These are phyloP conservation scores for Acrocephalus kingi DNA, from an alignment of 2,113 vertebrate genomes.

Conservation along the genomic window DNA sequence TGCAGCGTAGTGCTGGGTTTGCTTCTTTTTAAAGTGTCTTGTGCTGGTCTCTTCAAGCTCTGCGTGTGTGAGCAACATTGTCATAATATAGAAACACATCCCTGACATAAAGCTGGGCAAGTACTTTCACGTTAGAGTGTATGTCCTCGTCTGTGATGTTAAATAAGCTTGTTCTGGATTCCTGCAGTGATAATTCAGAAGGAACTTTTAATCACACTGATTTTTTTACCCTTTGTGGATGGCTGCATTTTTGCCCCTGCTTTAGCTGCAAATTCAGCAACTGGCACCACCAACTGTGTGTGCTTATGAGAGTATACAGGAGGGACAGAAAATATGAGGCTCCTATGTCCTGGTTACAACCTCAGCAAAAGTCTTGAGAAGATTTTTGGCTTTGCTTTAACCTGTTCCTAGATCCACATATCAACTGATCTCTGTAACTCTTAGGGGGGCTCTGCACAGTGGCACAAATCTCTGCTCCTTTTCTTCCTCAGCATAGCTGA, in stretches of 20 bases:
- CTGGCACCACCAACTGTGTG: background rate
- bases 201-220: background rate
- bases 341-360: background rate
- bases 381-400: background rate
- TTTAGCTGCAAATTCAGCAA: background rate
- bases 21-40: background rate
- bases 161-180: background rate
- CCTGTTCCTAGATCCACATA: background rate
- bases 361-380: background rate
- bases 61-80: background rate
- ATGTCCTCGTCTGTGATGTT: background rate
- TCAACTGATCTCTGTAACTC: fast-evolving
- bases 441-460: background rate
- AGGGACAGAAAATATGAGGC: background rate
- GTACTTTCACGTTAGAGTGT: background rate
- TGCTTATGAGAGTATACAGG: no score
- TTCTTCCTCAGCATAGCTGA: background rate
- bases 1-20: background rate
- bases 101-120: background rate
- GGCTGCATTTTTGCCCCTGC: background rate
- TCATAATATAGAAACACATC: background rate
- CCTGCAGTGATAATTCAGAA: background rate
- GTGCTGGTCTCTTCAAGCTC: background rate
- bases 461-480: fast-evolving
- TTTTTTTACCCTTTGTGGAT: background rate